Base-by-base conservation (phyloP, 2,113 vertebrate genomes). In the Solea senegalensis region DNA sequence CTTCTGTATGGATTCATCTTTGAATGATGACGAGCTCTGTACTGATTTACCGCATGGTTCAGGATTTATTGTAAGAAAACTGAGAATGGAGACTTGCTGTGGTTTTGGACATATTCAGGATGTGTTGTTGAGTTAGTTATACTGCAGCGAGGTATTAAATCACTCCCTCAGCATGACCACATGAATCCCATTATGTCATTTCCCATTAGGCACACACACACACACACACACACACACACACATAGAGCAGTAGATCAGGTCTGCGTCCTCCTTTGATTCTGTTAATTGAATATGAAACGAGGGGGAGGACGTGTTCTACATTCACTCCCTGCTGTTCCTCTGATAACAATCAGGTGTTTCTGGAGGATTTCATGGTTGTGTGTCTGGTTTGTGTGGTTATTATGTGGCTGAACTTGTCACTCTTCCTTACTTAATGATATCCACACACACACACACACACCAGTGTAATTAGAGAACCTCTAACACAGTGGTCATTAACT, bases 241-340 rank as follows among this genome's bases (percentile, higher is more conserved):
- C 58, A 49, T 7, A 28, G 68, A 9, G 45, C 56, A 39, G 61
- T 3, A 58, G 52, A 40, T 69, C 81, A 46, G 73, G 61, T 68
- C 54, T 72, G 16, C 45, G 7, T 80, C 64, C 39, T 56, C 64
- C 78, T 76, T 87, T 81, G 84, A 80, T 72, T 87, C 45, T 66
- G 28, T 53, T 86, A 80, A 80, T 84, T 80, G 68, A 80, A 82
- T 82, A 74, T 76, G 84, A 87, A 71, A 71, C 71, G 55, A 76
- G 59, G 9, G 55, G 27, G 53, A 7, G 65, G 61, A 26, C 51
- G 61, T 3, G 50, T 27, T 51, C 45, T 41, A 34, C 34, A 34
- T 34, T 34, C 21, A 21, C 21, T 21, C 21, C 21, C 21, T 71
- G 62, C 27, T 71, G 26, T 51, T 10, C 46, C n/a, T 66, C 54